These are phyloP conservation scores for Jacana jacana DNA, from an alignment of 2,113 vertebrate species.

Conservation along the genomic window DNA sequence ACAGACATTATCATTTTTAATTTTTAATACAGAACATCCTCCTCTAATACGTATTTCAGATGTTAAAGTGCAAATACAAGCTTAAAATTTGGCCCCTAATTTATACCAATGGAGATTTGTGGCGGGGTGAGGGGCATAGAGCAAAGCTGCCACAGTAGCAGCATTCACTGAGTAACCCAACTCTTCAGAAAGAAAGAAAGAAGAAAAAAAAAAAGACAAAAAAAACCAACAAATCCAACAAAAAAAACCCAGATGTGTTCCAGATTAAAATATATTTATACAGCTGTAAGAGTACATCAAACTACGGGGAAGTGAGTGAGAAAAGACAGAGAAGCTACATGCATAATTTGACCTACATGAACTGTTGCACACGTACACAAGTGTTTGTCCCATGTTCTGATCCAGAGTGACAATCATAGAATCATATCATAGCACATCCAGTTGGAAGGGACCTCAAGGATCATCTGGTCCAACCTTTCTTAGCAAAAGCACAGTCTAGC, in stretches of 20 bases:
- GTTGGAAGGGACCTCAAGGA: background rate
- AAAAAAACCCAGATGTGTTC: background rate
- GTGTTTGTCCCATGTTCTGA: background rate
- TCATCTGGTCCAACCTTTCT: background rate
- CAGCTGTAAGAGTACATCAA: background rate
- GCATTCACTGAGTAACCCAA: background rate
- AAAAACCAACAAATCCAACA: no score
- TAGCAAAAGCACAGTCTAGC: background rate
- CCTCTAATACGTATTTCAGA: background rate
- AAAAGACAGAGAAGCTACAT: background rate
- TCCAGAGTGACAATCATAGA: background rate
- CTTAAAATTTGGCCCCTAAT: background rate
- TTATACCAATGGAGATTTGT: background rate
- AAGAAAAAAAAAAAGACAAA: background rate
- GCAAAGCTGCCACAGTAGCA: background rate
- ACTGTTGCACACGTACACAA: background rate
- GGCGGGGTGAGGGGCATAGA: fast-evolving
- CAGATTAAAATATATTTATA: background rate
- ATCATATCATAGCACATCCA: background rate
- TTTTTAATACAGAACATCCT: background rate
- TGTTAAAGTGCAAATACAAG: background rate
- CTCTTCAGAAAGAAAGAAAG: background rate
- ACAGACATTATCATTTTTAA: background rate
- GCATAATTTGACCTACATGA: background rate
- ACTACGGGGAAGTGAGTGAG: background rate